A percentile compares a stretch with the other conserved stretches of the same genome.
Evolutionary conservation across 2,797 vertebrate species (phyloP).

Genomic region (Philypnodon macrostomus): DNA sequence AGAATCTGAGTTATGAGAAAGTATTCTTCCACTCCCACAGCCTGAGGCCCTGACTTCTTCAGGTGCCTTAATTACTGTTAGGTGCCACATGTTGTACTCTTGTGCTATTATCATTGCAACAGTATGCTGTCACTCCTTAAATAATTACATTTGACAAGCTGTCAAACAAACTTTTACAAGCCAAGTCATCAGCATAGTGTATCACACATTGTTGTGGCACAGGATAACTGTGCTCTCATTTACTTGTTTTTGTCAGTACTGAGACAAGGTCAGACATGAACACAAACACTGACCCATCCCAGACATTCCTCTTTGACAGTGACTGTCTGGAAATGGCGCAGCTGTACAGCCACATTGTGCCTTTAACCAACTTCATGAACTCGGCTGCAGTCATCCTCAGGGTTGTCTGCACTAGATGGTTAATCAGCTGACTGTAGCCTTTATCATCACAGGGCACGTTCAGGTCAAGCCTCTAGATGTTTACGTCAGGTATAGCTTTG

Average conservation of each 20-base stretch:
- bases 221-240: slow-evolving; percentile 6
- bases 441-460: slow-evolving; percentile 10
- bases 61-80: slow-evolving; percentile 19
- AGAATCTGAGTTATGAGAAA: slow-evolving; percentile 41
- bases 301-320: slow-evolving; percentile 65
- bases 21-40: slow-evolving; percentile 22
- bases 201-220: no score
- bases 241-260: slow-evolving; percentile 13
- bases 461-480: slow-evolving; percentile 10
- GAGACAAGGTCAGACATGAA: slow-evolving; percentile 56
- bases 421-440: slow-evolving; percentile 32
- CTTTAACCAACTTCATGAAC: slow-evolving; percentile 35
- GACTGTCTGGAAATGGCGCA: slow-evolving; percentile 57
- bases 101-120: slow-evolving; percentile 42
- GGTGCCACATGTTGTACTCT: slow-evolving; percentile 35
- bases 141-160: slow-evolving; percentile 38
- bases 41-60: slow-evolving; percentile 27
- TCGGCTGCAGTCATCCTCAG: slow-evolving; percentile 43
- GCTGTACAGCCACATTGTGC: slow-evolving; percentile 56
- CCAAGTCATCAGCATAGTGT: no score
- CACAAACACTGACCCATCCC: slow-evolving; percentile 41
- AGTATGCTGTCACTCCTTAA: slow-evolving; percentile 27
- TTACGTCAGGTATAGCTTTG: slow-evolving; percentile 16
- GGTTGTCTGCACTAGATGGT: slow-evolving; percentile 60
- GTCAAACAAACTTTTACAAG: slow-evolving; percentile 15